A percentile compares a stretch with the other conserved stretches of the same genome.
phyloP scores from a whole-genome alignment of 2,888 invertebrate species.

The Lasioglossum villosulum region DNA sequence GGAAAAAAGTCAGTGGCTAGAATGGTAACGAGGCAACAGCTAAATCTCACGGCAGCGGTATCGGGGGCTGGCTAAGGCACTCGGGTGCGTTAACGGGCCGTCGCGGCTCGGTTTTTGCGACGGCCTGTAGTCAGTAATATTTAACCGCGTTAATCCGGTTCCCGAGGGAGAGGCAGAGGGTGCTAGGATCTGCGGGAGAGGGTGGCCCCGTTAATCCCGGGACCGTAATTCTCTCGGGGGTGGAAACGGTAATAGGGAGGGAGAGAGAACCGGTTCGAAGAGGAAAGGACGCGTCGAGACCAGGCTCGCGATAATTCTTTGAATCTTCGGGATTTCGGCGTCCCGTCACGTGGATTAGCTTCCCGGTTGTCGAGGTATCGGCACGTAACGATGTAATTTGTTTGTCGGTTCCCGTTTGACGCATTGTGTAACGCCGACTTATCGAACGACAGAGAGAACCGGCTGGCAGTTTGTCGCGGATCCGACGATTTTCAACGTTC shows the following conservation, averaged over 20 bases:
- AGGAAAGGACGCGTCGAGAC: neutral
- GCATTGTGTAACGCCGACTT: slow-evolving; percentile 19
- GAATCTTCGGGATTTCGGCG: slow-evolving; percentile 1
- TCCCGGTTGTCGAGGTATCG: slow-evolving; percentile 23
- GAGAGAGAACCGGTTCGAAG: slow-evolving; percentile 2
- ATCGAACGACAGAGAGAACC: slow-evolving; percentile 21
- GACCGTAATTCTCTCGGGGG: slow-evolving; percentile 45
- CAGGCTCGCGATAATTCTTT: slow-evolving; percentile 28
- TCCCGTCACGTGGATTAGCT: slow-evolving; percentile 35
- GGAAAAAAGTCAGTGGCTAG: slow-evolving; percentile 15
- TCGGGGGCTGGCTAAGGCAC: slow-evolving; percentile 45
- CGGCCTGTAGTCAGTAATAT: slow-evolving; percentile 46
- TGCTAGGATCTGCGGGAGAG: neutral
- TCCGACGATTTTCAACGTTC: slow-evolving; percentile 41
- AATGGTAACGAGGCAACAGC: slow-evolving; percentile 35
- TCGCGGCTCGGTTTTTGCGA: slow-evolving; percentile 22
- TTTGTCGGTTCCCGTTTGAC: slow-evolving; percentile 28
- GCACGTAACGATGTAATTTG: slow-evolving; percentile 40
- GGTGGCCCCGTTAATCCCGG: slow-evolving; percentile 36
- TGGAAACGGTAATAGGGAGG: slow-evolving; percentile 5
- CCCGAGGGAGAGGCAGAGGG: neutral
- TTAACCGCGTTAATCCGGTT: slow-evolving; percentile 61
- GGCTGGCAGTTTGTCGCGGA: neutral
- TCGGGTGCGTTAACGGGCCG: slow-evolving; percentile 34
- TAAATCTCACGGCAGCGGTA: slow-evolving; percentile 26